Evolutionary conservation across 2,113 vertebrate genomes (phyloP).

Genomic region (Nasalis larvatus): DNA sequence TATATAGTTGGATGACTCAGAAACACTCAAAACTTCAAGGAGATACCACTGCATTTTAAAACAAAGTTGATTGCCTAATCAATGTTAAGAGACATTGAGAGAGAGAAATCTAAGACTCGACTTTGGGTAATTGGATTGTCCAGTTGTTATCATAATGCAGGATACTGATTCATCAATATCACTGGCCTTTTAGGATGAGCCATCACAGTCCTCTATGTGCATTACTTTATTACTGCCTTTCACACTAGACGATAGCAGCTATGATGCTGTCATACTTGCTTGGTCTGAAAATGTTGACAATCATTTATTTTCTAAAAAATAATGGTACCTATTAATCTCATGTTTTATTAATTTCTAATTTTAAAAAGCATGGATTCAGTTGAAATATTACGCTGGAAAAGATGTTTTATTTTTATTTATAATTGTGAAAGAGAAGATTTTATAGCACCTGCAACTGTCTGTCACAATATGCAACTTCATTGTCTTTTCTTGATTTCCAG

Average conservation of each 20-base stretch:
- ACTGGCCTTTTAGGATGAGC: neutral
- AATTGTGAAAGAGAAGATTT: neutral
- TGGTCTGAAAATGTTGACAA: neutral
- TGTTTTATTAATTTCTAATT: constrained; percentile 14
- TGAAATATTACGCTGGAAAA: neutral
- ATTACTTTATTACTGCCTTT: neutral
- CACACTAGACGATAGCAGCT: neutral
- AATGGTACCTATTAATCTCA: neutral
- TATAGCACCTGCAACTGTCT: neutral
- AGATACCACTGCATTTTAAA: constrained; percentile 15
- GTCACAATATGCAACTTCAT: neutral
- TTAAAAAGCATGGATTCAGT: neutral
- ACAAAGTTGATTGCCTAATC: constrained; percentile 40
- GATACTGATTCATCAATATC: constrained; percentile 33
- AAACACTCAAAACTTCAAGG: neutral
- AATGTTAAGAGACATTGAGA: constrained; percentile 32
- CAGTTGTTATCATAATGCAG: neutral
- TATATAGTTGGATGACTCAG: neutral
- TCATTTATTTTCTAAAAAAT: neutral
- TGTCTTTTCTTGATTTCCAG: constrained; percentile 25
- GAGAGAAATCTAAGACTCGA: neutral
- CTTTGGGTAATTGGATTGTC: constrained; percentile 22
- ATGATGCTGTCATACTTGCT: neutral
- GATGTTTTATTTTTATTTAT: constrained; percentile 6
- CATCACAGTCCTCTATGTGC: neutral